Evolutionary conservation across 1,140 invertebrate genomes (phyloP), one percentile per base, ranked within the genome.

Genomic region (Chrysoperla carnea): DNA sequence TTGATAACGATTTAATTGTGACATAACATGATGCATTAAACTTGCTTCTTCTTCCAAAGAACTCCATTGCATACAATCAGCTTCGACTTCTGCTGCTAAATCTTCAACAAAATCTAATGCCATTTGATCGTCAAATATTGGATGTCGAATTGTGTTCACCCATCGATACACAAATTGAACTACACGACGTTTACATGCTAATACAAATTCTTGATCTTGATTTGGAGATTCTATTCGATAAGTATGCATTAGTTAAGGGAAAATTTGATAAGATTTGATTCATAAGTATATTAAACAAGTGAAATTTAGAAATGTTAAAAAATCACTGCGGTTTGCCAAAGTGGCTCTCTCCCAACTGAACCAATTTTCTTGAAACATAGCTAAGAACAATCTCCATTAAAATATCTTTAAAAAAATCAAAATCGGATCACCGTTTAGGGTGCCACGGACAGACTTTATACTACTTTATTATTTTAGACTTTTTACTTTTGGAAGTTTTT

Each of bases 151-250:
- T 6, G 81, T 72, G 29, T 67, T 71, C 8, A 78, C 72, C 85
- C 85, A 90, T 49, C 76, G 68, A 50, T 81, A 73, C 28, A 87
- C 72, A 63, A 89, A 89, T 47, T 80, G 74, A 23, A 88, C 72
- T 0, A 88, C 82, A 47, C 80, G 68, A 52, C 75, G 66, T 59
- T 84, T 85, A 50, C 78, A 79, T 39, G 75, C 73, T 42, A 84
- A 54, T 12, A 81, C 67, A 56, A 81, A 83, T 48, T 85, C 81
- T 42, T 72, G 61, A 51, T 84, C 80, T 55, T 81, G 64, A 46
- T 63, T 62, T 6, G 63, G 60, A 8, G 65, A 67, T 41, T 76
- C 73, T 49, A 75, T 67, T 46, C 68, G 66, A 65, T 76, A 78
- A 61, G 64, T 67, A 46, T 43, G 42, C 28, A 49, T 29, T 42